phyloP scores from a whole-genome alignment of 1,140 invertebrate species.

The Dinothrombium tinctorium region DNA sequence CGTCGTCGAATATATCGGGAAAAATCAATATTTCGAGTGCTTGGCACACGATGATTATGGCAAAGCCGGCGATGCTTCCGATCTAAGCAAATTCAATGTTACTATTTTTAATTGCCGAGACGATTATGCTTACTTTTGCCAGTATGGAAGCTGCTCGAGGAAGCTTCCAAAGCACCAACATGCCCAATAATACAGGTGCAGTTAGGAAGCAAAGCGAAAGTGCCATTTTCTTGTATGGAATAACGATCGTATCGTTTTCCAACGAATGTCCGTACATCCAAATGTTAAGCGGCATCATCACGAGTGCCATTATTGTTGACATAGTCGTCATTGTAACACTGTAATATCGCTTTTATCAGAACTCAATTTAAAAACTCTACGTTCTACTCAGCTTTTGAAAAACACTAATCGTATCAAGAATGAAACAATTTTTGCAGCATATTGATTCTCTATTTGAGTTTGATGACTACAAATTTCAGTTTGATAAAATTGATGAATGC shows the following conservation, averaged over 20 bases:
- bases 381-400: no score
- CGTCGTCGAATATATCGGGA: slow-evolving; percentile 18
- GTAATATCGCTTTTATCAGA: slow-evolving; percentile 11
- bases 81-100: slow-evolving; percentile 10
- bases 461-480: no score
- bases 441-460: no score
- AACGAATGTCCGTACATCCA: slow-evolving; percentile 20
- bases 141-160: slow-evolving; percentile 17
- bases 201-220: slow-evolving; percentile 19
- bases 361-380: slow-evolving; percentile 7
- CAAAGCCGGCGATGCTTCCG: slow-evolving; percentile 15
- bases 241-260: slow-evolving; percentile 17
- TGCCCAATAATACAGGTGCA: slow-evolving; percentile 20
- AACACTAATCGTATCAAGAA: no score
- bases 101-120: background rate
- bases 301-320: slow-evolving; percentile 20
- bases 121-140: slow-evolving; percentile 14
- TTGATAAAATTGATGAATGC: no score
- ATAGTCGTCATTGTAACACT: slow-evolving; percentile 23
- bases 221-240: slow-evolving; percentile 22
- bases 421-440: no score
- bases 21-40: slow-evolving; percentile 18
- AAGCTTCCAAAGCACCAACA: slow-evolving; percentile 19
- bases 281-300: slow-evolving; percentile 22
- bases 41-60: slow-evolving; percentile 16